A percentile compares a stretch with the other conserved stretches of the same genome.
Evolutionary conservation across 2,113 vertebrate species (phyloP).

Genomic region (Ameiurus melas): DNA sequence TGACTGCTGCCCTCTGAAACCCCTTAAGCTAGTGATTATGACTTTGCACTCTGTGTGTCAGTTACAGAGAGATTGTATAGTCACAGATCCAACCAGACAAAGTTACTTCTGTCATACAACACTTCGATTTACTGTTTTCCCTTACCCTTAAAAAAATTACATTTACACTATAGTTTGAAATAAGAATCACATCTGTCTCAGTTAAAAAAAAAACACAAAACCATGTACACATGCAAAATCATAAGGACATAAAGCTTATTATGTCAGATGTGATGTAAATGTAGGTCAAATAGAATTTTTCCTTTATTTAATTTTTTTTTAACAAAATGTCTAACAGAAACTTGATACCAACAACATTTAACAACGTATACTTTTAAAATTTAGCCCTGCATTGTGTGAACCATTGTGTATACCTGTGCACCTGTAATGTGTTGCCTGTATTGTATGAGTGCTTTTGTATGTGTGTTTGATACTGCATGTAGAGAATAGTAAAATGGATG

Average conservation of each 20-base stretch:
- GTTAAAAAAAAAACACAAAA: neutral
- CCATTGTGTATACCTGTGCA: neutral
- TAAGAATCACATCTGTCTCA: neutral
- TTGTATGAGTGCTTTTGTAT: constrained; percentile 19
- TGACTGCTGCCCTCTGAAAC: neutral
- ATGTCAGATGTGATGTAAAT: neutral
- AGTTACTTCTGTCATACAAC: neutral
- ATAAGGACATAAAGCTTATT: neutral
- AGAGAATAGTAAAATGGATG: constrained; percentile 74
- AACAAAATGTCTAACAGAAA: neutral
- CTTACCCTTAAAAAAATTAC: neutral
- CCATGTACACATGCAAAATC: neutral
- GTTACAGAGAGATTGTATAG: neutral
- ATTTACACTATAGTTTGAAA: neutral
- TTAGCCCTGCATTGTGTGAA: neutral
- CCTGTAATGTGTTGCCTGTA: constrained; percentile 27
- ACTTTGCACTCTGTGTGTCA: neutral
- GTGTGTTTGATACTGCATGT: constrained; percentile 29
- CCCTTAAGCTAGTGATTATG: neutral
- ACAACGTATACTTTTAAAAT: neutral
- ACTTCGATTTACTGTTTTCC: neutral
- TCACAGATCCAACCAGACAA: neutral
- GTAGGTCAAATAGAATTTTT: neutral
- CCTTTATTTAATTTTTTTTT: no score
- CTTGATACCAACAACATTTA: neutral